Evolutionary conservation across 2,113 vertebrate genomes (phyloP).

Genomic region (Ibidorhyncha struthersii): DNA sequence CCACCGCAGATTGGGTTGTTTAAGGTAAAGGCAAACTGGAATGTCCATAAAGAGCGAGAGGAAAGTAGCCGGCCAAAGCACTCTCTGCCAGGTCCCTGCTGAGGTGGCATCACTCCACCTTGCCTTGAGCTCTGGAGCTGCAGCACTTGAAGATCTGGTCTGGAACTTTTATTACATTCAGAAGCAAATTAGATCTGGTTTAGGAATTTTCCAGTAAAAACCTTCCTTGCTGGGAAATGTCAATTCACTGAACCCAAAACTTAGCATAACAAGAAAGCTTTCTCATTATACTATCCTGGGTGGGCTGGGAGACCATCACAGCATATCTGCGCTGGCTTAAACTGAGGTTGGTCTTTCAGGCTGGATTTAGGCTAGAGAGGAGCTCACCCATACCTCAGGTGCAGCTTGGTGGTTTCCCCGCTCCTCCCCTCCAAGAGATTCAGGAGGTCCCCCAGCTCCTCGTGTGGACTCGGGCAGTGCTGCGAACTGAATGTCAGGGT

Average conservation of each 20-base stretch:
- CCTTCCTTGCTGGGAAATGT: neutral
- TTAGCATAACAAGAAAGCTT: neutral
- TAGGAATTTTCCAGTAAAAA: neutral
- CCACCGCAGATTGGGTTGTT: neutral
- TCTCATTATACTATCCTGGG: neutral
- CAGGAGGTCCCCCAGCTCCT: neutral
- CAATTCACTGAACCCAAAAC: neutral
- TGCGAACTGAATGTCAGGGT: fast-evolving
- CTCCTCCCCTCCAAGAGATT: neutral
- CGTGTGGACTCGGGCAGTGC: fast-evolving
- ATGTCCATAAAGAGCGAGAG: neutral
- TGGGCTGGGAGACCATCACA: neutral
- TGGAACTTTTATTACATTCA: neutral
- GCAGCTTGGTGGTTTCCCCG: neutral
- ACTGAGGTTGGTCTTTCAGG: neutral
- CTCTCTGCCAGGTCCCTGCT: neutral
- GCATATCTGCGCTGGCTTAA: neutral
- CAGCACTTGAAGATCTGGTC: neutral
- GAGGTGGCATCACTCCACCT: neutral
- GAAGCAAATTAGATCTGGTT: neutral
- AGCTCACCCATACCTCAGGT: neutral
- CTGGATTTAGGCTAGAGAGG: neutral
- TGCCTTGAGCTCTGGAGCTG: neutral
- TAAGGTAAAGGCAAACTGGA: neutral
- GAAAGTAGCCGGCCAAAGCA: neutral